These are phyloP conservation scores for Acanthopleura granulata DNA, from an alignment of 2,888 invertebrate species.

Conservation along the genomic window DNA sequence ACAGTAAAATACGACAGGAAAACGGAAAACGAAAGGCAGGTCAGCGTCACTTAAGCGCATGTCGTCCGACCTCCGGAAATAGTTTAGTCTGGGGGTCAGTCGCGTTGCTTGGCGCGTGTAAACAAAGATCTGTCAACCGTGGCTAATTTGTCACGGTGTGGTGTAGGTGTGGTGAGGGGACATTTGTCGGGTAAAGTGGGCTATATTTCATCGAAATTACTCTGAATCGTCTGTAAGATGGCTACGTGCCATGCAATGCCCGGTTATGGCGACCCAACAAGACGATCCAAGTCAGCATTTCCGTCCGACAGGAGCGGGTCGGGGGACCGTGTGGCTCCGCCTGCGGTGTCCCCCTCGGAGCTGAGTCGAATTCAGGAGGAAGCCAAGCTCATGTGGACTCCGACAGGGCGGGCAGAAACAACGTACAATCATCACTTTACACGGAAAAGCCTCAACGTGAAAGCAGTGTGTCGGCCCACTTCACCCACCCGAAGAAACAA, in stretches of 20 bases:
- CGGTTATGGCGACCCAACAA: conserved; percentile 56
- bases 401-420: conserved; percentile 39
- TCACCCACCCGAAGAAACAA: conserved; percentile 57
- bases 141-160: conserved; percentile 57
- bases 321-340: conserved; percentile 27
- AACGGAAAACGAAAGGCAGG: conserved; percentile 1
- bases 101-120: conserved; percentile 48
- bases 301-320: conserved; percentile 40
- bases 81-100: not conserved
- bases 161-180: conserved; percentile 32
- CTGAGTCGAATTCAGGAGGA: conserved; percentile 47
- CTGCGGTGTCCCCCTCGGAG: conserved; percentile 35
- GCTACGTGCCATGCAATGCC: conserved; percentile 60
- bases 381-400: conserved; percentile 51
- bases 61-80: not conserved
- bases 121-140: conserved; percentile 59
- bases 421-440: conserved; percentile 52
- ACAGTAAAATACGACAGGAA: not conserved
- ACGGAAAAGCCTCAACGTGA: conserved; percentile 39
- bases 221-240: conserved; percentile 36
- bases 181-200: too few relatives aligned
- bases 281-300: conserved; percentile 47
- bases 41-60: not conserved
- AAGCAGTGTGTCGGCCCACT: conserved; percentile 45
- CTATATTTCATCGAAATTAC: too few relatives aligned